phyloP scores from a whole-genome alignment of 2,797 vertebrate species.

The Molossus molossus region DNA sequence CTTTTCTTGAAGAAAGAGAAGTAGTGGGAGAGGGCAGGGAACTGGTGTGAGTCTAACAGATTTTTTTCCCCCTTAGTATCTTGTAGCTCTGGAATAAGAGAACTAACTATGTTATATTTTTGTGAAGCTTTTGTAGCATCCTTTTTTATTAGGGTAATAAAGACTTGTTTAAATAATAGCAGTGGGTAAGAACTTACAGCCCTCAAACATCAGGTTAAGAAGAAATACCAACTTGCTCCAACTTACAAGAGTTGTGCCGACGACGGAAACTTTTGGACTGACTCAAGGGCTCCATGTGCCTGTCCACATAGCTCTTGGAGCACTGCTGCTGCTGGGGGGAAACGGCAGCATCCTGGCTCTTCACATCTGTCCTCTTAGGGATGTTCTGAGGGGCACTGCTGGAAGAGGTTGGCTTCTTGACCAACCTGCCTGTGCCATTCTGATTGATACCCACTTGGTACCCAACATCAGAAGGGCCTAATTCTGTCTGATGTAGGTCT shows the following conservation, averaged over 20 bases:
- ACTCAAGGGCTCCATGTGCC: conserved; percentile 92
- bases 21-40: background rate
- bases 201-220: background rate
- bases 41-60: background rate
- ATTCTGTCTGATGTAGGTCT: conserved; percentile 88
- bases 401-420: conserved; percentile 86
- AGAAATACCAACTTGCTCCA: conserved; percentile 74
- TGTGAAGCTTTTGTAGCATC: background rate
- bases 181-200: background rate
- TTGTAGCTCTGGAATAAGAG: background rate
- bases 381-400: conserved; percentile 93
- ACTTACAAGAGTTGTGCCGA: conserved; percentile 98
- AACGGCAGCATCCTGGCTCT: conserved; percentile 88
- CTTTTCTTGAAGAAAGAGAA: conserved; percentile 49
- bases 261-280: conserved; percentile 96
- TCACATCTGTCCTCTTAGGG: conserved; percentile 92
- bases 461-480: conserved; percentile 80
- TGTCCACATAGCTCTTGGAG: conserved; percentile 97
- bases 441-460: conserved; percentile 88
- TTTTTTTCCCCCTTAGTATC: conserved; percentile 16
- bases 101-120: background rate
- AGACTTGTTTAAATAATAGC: background rate
- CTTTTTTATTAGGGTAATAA: background rate
- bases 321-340: conserved; percentile 94
- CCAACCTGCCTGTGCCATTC: conserved; percentile 88